Conservation (phyloP, 2,113 vertebrate genomes). For the Eolophus roseicapilla region DNA sequence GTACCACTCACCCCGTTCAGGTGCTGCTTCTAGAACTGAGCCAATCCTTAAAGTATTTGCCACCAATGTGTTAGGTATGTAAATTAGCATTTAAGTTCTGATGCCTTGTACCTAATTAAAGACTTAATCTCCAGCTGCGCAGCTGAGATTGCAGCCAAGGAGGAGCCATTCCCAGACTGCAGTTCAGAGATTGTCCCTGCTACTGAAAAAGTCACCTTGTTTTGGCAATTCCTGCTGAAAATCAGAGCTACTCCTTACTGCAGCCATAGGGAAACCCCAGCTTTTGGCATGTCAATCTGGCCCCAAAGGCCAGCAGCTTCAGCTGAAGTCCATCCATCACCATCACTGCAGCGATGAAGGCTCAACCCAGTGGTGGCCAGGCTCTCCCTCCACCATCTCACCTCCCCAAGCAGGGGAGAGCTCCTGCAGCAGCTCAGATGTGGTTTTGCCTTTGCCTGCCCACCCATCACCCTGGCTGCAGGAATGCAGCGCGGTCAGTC, state of each 20-base stretch:
- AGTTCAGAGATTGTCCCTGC: fast-evolving
- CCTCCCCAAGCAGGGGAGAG: not conserved
- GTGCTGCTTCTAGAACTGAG: not conserved
- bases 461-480: not conserved
- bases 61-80: not conserved
- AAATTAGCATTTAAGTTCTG: not conserved
- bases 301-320: fast-evolving
- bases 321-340: not conserved
- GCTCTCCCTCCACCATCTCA: not conserved
- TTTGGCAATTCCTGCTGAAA: not conserved
- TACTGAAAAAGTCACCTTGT: not conserved
- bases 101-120: not conserved
- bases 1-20: not conserved
- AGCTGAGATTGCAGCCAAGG: not conserved
- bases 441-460: not conserved
- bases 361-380: too few relatives aligned
- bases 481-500: not conserved
- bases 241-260: fast-evolving
- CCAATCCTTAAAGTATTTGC: not conserved
- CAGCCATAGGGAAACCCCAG: not conserved
- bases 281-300: fast-evolving
- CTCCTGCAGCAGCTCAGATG: not conserved
- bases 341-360: fast-evolving
- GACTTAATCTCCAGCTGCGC: not conserved
- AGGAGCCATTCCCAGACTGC: not conserved